phyloP scores from a whole-genome alignment of 2,113 vertebrate genomes.

The Bos indicus region DNA sequence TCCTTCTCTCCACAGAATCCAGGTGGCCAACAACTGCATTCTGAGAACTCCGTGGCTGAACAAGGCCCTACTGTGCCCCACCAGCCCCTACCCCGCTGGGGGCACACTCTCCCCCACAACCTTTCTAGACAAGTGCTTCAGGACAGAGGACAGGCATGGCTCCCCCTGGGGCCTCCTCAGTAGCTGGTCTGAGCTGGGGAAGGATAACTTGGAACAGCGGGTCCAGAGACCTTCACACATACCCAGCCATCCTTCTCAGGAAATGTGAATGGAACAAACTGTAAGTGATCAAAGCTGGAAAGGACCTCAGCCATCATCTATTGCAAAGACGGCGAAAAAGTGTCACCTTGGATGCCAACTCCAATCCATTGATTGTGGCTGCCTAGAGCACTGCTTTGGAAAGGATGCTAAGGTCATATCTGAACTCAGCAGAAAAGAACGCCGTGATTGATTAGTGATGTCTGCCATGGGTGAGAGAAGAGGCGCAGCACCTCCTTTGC shows the following conservation, averaged over 20 bases:
- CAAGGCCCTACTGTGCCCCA: not conserved
- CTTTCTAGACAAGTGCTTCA: slow-evolving; percentile 16
- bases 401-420: slow-evolving; percentile 48
- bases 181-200: not conserved
- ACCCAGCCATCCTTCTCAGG: not conserved
- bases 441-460: slow-evolving; percentile 42
- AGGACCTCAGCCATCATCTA: slow-evolving; percentile 11
- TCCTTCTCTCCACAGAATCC: slow-evolving; percentile 38
- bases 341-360: slow-evolving; percentile 50
- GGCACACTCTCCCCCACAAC: slow-evolving; percentile 37
- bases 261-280: not conserved
- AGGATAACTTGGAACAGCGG: not conserved
- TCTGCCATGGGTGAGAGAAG: not conserved
- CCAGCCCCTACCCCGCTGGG: not conserved
- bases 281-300: not conserved
- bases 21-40: not conserved
- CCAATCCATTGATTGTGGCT: slow-evolving; percentile 39
- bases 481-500: not conserved
- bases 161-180: not conserved
- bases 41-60: not conserved
- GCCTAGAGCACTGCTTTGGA: not conserved
- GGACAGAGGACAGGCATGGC: not conserved
- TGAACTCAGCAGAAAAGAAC: slow-evolving; percentile 63
- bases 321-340: not conserved
- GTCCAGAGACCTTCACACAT: not conserved